These are phyloP conservation scores for Ancistrus triradiatus DNA, from an alignment of 2,113 vertebrate species.

Conservation along the genomic window DNA sequence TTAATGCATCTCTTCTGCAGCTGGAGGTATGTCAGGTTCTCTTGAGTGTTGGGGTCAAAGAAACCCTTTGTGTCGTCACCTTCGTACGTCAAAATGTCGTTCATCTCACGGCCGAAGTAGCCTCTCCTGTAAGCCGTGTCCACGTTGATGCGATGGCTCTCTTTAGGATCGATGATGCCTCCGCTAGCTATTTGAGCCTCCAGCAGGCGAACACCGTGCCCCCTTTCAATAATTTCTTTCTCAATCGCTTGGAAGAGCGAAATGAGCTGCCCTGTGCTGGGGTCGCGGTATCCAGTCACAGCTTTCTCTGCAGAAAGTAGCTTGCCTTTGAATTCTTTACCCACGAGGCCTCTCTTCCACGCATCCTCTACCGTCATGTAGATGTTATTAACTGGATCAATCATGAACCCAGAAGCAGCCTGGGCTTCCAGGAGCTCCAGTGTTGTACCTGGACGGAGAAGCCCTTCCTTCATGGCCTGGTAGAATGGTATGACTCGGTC, in stretches of 20 bases:
- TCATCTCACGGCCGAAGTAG: constrained; percentile 92
- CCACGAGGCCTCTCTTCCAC: constrained; percentile 81
- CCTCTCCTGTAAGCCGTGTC: constrained; percentile 84
- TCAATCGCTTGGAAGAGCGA: constrained; percentile 97
- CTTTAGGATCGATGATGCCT: constrained; percentile 92
- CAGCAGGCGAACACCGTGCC: constrained; percentile 90
- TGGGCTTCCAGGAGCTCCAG: constrained; percentile 95
- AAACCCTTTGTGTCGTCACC: constrained; percentile 95
- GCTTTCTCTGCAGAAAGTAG: constrained; percentile 91
- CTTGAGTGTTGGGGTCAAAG: constrained; percentile 96
- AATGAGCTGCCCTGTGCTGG: constrained; percentile 85
- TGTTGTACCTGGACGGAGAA: constrained; percentile 89
- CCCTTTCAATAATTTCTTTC: constrained; percentile 91
- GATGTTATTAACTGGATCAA: constrained; percentile 91
- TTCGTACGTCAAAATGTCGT: constrained; percentile 86
- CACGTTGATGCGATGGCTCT: constrained; percentile 89
- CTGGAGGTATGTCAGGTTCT: constrained; percentile 93
- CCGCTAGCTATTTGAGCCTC: constrained; percentile 98
- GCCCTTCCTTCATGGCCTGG: constrained; percentile 91
- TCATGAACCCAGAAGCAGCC: constrained; percentile 92
- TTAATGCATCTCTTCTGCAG: constrained; percentile 89
- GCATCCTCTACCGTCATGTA: constrained; percentile 89
- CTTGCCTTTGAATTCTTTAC: constrained; percentile 92
- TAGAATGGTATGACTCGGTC: constrained; percentile 87
- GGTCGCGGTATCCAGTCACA: constrained; percentile 92